A percentile compares a stretch with the other conserved stretches of the same genome.
Evolutionary conservation across 2,797 vertebrate species (phyloP).

Genomic region (Oreortyx pictus): DNA sequence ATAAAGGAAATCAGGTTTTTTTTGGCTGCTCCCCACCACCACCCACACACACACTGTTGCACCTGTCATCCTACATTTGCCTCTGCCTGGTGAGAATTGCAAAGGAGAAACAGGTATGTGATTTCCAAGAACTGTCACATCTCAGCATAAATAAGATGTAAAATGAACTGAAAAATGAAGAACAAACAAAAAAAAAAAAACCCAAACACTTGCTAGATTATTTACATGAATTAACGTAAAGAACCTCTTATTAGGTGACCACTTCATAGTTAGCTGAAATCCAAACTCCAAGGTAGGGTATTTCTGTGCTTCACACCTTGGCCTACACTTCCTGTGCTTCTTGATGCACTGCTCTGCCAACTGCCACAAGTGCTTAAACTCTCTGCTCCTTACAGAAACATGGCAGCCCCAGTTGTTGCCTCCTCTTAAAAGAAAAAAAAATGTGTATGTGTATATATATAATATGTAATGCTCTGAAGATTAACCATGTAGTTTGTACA

Average conservation of each 20-base stretch:
- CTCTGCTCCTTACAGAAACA: not conserved
- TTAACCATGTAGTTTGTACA: no score
- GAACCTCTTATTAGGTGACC: not conserved
- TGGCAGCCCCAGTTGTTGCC: not conserved
- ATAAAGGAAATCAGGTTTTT: not conserved
- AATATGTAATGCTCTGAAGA: not conserved
- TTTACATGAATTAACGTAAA: not conserved
- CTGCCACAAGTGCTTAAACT: accelerated
- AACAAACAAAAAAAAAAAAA: not conserved
- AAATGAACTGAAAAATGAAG: not conserved
- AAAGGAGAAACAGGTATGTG: not conserved
- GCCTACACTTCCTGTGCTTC: not conserved
- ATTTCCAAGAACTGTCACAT: not conserved
- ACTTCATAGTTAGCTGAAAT: not conserved
- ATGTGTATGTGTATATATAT: no score
- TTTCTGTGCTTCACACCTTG: not conserved
- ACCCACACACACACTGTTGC: not conserved
- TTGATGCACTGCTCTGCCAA: not conserved
- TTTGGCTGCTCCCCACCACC: not conserved
- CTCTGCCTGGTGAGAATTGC: not conserved
- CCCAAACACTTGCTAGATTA: not conserved
- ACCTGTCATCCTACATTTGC: not conserved
- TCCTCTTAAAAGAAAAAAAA: not conserved
- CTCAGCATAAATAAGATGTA: not conserved
- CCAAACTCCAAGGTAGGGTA: not conserved